These are phyloP conservation scores for Phrynocephalus vlangalii DNA, from an alignment of 2,797 vertebrate genomes.

Conservation along the genomic window DNA sequence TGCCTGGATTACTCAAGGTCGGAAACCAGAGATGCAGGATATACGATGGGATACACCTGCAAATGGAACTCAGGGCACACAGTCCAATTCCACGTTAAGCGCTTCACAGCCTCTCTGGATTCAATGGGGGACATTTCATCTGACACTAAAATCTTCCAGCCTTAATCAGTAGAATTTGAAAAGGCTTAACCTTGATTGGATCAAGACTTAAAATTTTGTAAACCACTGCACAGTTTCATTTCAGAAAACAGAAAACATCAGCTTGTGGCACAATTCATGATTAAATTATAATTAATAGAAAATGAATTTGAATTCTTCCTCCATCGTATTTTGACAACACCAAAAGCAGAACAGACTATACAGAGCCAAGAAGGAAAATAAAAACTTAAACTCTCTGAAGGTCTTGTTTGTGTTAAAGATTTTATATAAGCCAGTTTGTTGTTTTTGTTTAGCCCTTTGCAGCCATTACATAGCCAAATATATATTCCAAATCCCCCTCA, in stretches of 20 bases:
- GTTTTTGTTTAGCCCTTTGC: neutral
- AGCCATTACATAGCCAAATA: neutral
- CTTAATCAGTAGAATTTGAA: neutral
- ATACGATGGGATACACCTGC: too few species aligned
- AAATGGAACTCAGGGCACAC: neutral
- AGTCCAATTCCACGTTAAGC: neutral
- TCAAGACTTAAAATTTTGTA: neutral
- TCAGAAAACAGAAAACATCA: constrained; percentile 5
- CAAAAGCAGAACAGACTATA: constrained; percentile 1
- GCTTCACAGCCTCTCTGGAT: neutral
- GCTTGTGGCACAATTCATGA: neutral
- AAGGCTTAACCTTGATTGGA: neutral
- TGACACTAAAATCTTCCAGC: too few species aligned
- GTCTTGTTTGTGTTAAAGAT: constrained; percentile 7
- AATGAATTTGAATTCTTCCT: constrained; percentile 25
- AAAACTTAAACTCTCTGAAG: constrained; percentile 1
- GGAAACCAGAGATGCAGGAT: too few species aligned
- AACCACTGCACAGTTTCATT: neutral
- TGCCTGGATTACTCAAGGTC: too few species aligned
- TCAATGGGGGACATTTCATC: neutral
- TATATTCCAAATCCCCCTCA: neutral
- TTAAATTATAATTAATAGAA: constrained; percentile 28
- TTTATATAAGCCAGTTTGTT: neutral
- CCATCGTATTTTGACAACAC: constrained; percentile 23
- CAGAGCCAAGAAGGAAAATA: neutral